Evolutionary conservation across 2,797 vertebrate genomes (phyloP).

Genomic region (Pantherophis alleghaniensis): DNA sequence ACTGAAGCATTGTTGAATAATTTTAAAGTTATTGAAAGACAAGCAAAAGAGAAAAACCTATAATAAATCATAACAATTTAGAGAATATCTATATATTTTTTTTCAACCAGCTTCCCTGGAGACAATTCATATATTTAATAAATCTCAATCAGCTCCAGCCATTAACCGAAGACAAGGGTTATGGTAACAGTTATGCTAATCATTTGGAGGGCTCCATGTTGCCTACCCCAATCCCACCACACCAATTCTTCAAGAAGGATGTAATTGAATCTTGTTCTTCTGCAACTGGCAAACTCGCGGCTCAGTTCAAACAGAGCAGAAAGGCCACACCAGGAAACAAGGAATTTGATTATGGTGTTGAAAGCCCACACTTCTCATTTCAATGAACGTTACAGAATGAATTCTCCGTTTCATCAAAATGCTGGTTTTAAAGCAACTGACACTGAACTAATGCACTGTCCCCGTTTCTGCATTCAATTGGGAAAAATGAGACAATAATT

Average conservation of each 20-base stretch:
- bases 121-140: neutral
- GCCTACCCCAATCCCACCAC: neutral
- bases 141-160: neutral
- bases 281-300: neutral
- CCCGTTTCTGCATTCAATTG: constrained; percentile 25
- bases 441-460: neutral
- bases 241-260: neutral
- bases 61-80: neutral
- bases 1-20: neutral
- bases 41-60: neutral
- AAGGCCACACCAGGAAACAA: neutral
- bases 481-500: constrained; percentile 45
- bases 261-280: neutral
- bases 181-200: neutral
- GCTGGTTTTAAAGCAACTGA: neutral
- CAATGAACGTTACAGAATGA: constrained; percentile 13
- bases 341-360: constrained; percentile 16
- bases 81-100: neutral
- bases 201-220: neutral
- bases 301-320: neutral
- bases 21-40: neutral
- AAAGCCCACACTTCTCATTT: constrained; percentile 3
- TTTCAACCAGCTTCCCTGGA: neutral
- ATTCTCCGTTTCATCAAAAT: neutral
- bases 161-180: neutral